Conservation (phyloP, 2,888 invertebrate species). For the Dorcus hopei region DNA sequence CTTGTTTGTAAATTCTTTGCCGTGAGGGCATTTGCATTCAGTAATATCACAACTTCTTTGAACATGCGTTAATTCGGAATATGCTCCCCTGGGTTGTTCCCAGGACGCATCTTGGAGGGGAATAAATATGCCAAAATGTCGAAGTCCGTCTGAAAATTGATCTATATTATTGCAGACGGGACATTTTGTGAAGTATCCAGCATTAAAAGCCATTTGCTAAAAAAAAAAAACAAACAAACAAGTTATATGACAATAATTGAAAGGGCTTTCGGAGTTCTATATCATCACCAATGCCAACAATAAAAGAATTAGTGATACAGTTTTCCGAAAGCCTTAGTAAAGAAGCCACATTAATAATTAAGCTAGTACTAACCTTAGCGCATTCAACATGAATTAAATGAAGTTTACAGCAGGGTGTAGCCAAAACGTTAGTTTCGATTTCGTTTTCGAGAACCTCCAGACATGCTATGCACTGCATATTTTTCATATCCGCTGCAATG, state of each 20-base stretch:
- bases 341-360: neutral
- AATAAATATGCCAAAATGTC: neutral
- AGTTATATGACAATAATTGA: neutral
- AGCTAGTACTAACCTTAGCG: neutral
- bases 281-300: neutral
- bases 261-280: too few relatives aligned
- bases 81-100: neutral
- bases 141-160: neutral
- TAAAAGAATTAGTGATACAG: too few relatives aligned
- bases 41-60: neutral
- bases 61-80: neutral
- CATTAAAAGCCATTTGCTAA: neutral
- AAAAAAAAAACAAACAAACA: neutral
- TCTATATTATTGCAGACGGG: neutral
- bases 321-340: neutral
- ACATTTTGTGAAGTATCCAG: constrained; percentile 3
- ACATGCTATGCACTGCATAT: neutral
- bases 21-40: neutral
- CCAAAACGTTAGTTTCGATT: neutral
- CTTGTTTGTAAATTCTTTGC: neutral
- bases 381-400: neutral
- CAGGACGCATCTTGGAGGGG: neutral
- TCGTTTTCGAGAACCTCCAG: neutral
- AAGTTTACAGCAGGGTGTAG: neutral
- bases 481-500: neutral